phyloP scores from a whole-genome alignment of 2,888 invertebrate genomes.

The Galerucella calmariensis region DNA sequence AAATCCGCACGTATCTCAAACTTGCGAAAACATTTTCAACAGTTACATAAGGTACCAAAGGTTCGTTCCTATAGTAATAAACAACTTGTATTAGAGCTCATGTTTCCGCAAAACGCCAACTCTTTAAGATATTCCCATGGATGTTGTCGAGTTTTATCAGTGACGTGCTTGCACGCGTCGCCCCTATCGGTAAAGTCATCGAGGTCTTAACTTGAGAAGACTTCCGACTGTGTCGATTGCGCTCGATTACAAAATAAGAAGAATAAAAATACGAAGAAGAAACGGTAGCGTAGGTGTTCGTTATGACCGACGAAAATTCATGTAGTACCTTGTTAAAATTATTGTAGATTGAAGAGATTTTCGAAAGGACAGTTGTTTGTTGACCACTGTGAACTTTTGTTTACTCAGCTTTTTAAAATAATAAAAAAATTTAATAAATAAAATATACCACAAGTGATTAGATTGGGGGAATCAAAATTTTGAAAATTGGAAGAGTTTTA shows the following conservation, averaged over 20 bases:
- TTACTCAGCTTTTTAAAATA: too few relatives aligned
- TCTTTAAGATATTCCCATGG: conserved; percentile 58
- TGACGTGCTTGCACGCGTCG: conserved; percentile 64
- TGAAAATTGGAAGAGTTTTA: too few relatives aligned
- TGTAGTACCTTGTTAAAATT: conserved; percentile 52
- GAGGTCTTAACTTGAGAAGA: conserved; percentile 43
- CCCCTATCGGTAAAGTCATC: conserved; percentile 60
- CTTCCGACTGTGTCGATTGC: conserved; percentile 42
- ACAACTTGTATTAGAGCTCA: conserved; percentile 24
- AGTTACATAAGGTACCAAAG: conserved; percentile 12
- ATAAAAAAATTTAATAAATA: too few relatives aligned
- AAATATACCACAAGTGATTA: too few relatives aligned
- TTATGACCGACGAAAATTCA: conserved; percentile 55
- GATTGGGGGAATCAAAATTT: too few relatives aligned
- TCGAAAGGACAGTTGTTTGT: conserved; percentile 33
- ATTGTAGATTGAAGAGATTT: conserved; percentile 48
- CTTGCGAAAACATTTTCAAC: conserved; percentile 10
- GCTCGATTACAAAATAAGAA: conserved; percentile 7
- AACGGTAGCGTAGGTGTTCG: conserved; percentile 50
- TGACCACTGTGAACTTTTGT: conserved; percentile 3
- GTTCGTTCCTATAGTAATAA: conserved; percentile 22
- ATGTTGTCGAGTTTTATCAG: conserved; percentile 54
- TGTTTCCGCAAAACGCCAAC: conserved; percentile 38
- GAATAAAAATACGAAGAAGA: conserved; percentile 10
- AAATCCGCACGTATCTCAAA: conserved; percentile 2